phyloP scores from a whole-genome alignment of 2,888 invertebrate genomes.

The Phaedon cochleariae region DNA sequence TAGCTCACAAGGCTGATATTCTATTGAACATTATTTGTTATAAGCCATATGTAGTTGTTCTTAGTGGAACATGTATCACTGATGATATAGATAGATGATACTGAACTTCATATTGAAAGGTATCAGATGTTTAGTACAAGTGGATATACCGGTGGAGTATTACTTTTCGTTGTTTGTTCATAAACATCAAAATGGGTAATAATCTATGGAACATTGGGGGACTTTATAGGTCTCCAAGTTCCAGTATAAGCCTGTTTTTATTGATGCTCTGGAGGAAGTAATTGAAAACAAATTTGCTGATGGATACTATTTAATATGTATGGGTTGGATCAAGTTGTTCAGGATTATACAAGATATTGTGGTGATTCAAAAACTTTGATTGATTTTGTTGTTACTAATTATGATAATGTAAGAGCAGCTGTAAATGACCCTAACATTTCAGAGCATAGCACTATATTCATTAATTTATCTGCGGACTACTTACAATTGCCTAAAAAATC shows the following conservation, averaged over 20 bases:
- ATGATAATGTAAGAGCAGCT: slow-evolving; percentile 6
- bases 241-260: slow-evolving; percentile 8
- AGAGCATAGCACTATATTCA: slow-evolving; percentile 1
- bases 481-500: neutral
- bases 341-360: slow-evolving; percentile 10
- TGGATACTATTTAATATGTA: slow-evolving; percentile 5
- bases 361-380: neutral
- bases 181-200: too few relatives aligned
- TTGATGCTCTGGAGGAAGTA: slow-evolving; percentile 11
- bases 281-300: slow-evolving; percentile 5
- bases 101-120: too few relatives aligned
- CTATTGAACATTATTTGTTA: too few relatives aligned
- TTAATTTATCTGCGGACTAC: neutral
- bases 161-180: too few relatives aligned
- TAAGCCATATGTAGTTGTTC: too few relatives aligned
- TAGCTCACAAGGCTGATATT: too few relatives aligned
- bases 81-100: too few relatives aligned
- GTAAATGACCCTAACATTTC: slow-evolving; percentile 2
- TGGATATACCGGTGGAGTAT: too few relatives aligned
- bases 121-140: too few relatives aligned
- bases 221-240: slow-evolving; percentile 8
- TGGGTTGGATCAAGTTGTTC: slow-evolving; percentile 9
- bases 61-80: too few relatives aligned
- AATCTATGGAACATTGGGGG: too few relatives aligned
- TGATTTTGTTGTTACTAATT: neutral